These are phyloP conservation scores for Notiomystis cincta DNA, from an alignment of 2,113 vertebrate genomes.

Conservation along the genomic window DNA sequence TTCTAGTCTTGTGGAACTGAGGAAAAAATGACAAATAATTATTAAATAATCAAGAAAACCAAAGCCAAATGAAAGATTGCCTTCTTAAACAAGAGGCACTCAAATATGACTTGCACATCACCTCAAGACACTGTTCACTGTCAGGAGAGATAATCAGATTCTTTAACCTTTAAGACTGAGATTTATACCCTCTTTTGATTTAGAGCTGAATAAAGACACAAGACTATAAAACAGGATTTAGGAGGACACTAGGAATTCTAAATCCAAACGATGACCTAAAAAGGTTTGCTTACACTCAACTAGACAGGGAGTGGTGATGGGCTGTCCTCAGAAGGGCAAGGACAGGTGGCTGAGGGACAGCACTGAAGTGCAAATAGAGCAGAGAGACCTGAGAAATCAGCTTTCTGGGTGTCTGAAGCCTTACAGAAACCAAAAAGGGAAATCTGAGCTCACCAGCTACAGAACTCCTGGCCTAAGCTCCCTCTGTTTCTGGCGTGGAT, in stretches of 20 bases:
- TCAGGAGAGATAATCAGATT: neutral
- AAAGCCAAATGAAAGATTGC: neutral
- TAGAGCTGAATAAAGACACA: neutral
- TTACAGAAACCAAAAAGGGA: neutral
- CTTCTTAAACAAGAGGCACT: neutral
- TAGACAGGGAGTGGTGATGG: fast-evolving
- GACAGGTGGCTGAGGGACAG: neutral
- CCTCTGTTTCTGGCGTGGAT: neutral
- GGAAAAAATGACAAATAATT: neutral
- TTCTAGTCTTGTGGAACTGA: neutral
- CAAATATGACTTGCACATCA: neutral
- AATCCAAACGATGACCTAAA: neutral
- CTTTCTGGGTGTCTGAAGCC: neutral
- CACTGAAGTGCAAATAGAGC: neutral
- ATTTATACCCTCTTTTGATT: neutral
- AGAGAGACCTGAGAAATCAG: neutral
- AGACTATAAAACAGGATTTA: neutral
- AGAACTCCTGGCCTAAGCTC: neutral
- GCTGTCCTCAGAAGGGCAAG: neutral
- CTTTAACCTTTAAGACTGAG: neutral
- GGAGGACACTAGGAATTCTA: neutral
- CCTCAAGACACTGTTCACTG: neutral
- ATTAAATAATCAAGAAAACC: neutral
- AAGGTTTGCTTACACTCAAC: neutral
- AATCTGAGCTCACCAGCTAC: neutral